Conservation (phyloP, 2,888 invertebrate genomes). For the Caenorhabditis doughertyi region DNA sequence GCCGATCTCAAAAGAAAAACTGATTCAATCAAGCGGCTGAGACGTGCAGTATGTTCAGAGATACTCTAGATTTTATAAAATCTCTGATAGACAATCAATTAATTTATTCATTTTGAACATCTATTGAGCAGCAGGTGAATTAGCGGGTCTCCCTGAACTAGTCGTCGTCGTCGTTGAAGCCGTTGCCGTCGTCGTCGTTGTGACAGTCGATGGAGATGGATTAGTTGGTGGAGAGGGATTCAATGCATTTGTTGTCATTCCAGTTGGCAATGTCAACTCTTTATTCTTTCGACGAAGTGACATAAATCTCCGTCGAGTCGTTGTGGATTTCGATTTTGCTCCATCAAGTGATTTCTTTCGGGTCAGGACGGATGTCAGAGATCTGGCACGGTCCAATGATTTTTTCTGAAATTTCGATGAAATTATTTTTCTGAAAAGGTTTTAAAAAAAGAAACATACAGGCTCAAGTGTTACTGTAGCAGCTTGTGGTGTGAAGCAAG, state of each 20-base stretch:
- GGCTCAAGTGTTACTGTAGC: neutral
- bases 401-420: slow-evolving; percentile 6
- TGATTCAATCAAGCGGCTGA: too few species aligned
- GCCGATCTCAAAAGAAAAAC: too few species aligned
- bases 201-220: too few species aligned
- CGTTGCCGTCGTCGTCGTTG: neutral
- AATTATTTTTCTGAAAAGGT: neutral
- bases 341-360: slow-evolving; percentile 18
- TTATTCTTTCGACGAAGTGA: slow-evolving; percentile 10
- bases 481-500: neutral
- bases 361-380: neutral
- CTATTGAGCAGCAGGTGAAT: too few species aligned
- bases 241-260: slow-evolving; percentile 2
- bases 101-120: too few species aligned
- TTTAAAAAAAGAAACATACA: too few species aligned
- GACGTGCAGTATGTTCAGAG: too few species aligned
- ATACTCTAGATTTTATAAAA: too few species aligned
- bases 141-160: too few species aligned
- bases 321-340: neutral
- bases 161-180: neutral
- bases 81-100: too few species aligned
- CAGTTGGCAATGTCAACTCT: neutral
- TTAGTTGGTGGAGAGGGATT: neutral
- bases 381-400: neutral
- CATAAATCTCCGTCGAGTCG: neutral